Evolutionary conservation across 2,113 vertebrate genomes (phyloP), one percentile per base, ranked within the genome.

Genomic region (Octodon degus): DNA sequence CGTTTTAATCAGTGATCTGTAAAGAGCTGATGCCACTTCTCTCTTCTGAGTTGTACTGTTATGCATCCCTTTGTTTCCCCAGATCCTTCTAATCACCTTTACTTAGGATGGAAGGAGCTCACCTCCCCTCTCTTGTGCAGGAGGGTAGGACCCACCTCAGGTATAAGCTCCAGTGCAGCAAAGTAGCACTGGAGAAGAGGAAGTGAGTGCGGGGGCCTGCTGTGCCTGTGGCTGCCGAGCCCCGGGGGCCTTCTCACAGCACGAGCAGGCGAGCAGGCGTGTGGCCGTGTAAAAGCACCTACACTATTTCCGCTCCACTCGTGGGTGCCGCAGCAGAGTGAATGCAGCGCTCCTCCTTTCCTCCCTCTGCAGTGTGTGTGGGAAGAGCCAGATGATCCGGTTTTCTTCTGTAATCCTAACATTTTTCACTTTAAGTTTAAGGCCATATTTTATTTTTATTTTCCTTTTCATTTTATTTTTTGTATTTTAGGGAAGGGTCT

Each of bases 391-490:
- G 47, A 43, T 62, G 87, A 86, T 89, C 53, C 83, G 60, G 40
- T 76, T 65, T 27, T 47, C 62, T 89, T 86, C 80, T 62, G 34
- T 72, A 92, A 90, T 67, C 17, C 20, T 34, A 27, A 84, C 62
- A 40, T 82, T 94, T 94, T 93, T 83, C 37, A 47, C 43, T 93
- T 95, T 91, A 95, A 95, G 43, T 19, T n/a, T 89, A 84, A n/a
- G 27, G 55, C 24, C 74, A 58, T 91, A 37, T n/a, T 86, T 96
- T n/a, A 89, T 53, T 53, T 53, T 53, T 10, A 1, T 53, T 53
- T 10, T 53, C 7, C 11, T 11, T 53, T 53, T 53, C 12, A 13
- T 53, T 43, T 43, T 43, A 43, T 43, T 43, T 43, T 43, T 43
- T 43, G 43, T 43, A 43, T 43, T 43, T 43, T 5, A 43, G 43